Evolutionary conservation across 2,888 invertebrate species (phyloP), one percentile per base, ranked within the genome.

Genomic region (Hemithea aestivaria): DNA sequence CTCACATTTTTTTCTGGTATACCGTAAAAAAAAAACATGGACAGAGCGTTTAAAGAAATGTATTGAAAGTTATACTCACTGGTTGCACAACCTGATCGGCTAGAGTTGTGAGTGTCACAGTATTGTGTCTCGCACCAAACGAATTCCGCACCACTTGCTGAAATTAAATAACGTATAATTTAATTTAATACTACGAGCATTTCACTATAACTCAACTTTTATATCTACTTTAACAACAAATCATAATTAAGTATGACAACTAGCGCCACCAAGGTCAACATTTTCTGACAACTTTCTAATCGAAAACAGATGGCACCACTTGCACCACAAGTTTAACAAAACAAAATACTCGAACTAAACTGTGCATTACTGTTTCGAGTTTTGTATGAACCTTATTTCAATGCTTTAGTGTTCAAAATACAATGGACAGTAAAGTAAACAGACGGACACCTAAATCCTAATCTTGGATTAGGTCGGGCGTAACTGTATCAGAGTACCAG

Each of bases 401-500:
- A 16, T 16, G 16, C 16, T 4, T 5, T 16, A 16, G 16, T 16
- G 16, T 16, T 16, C 16, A 16, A 16, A 16, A 26, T 20, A 12
- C 16, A 10, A 22, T 33, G 24, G 51, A 16, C 16, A 16, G 2
- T 16, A 16, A 4, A 16, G 16, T 16, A 4, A 4, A 2, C 16
- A 16, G 16, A 16, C 16, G 5, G 6, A 0, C 22, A 16, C 10
- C 57, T 61, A 63, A 65, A 64, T 68, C 70, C 72, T 69, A 69
- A 71, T 70, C 69, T 60, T 38, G 66, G 76, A 76, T 75, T 75
- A 75, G 72, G 72, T 69, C 68, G 71, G 68, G 70, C 78, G 73
- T 79, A 74, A 77, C 80, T 75, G 66, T 76, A 74, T 63, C 65
- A 60, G 45, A 54, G 53, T 79, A 83, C 82, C 65, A 82, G 80